Base-by-base conservation (phyloP, 2,888 invertebrate genomes). In the Metopia argyrocephala region DNA sequence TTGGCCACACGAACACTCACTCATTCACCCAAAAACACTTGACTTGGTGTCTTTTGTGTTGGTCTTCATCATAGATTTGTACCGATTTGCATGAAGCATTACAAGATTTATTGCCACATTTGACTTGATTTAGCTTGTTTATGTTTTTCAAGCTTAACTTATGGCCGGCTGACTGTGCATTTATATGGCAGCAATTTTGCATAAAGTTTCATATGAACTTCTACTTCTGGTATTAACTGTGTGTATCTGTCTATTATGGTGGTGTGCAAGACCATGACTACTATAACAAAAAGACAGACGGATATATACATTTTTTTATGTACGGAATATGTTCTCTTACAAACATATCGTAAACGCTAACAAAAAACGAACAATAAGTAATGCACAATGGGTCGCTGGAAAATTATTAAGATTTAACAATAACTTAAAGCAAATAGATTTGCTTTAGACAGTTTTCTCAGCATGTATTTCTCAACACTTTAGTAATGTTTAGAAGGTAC, bases 111-210 rank as follows among this genome's bases (percentile, higher is more conserved):
- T 88, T 85, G 84, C 84, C 85, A 85, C 87, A 87, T 88, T 88
- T 88, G 87, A 88, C 88, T 88, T 88, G 88, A 88, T 88, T 88
- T 88, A 88, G 87, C 87, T 88, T 88, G 87, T 88, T 88, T 88
- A 88, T 88, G 88, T 87, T 87, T 87, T 86, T 84, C 84, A 84
- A 68, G 73, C 84, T 83, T 80, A 87, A 87, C 86, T 85, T 87
- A 87, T 87, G 86, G 85, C 85, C 83, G 82, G 78, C 83, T 87
- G 86, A 85, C 85, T 83, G 82, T 78, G 84, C 86, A 86, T 87
- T 87, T 87, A 27, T 68, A 68, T 68, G 68, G 25, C 20, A 68
- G 54, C 23, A 38, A 54, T 27, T 48, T 48, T 15, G 3, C 20
- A 50, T 7, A 50, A 38, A 38, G 38, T 15, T 38, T 38, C 15